A percentile compares a stretch with the other conserved stretches of the same genome.
Conservation (phyloP, 30 jellyfish, hydroid and myxozoan genomes). For the Cassiopea andromeda region DNA sequence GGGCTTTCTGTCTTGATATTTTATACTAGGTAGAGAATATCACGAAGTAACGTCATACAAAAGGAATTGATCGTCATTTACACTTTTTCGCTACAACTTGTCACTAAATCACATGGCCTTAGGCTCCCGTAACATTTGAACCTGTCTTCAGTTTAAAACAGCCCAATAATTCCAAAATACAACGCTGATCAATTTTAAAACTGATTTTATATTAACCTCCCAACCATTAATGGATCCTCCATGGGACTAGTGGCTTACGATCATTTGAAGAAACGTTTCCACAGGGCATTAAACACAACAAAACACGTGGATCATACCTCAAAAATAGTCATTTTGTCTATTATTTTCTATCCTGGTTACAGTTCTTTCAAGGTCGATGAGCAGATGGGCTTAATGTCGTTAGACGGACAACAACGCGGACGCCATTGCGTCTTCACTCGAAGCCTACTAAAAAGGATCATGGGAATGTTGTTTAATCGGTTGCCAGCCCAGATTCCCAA, state of each 20-base stretch:
- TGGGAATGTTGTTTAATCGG: background rate
- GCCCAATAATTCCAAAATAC: background rate
- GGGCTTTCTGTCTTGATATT: no score
- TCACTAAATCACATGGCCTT: no score
- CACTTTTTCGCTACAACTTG: no score
- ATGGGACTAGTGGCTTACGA: no score
- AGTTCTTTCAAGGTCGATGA: background rate
- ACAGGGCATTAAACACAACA: background rate
- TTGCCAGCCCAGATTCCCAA: background rate
- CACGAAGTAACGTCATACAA: no score
- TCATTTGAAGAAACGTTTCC: background rate
- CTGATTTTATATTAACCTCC: background rate
- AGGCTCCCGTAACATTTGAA: no score
- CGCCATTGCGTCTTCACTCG: conserved; percentile 6
- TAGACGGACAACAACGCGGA: background rate
- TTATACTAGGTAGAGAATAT: no score
- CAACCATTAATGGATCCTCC: background rate
- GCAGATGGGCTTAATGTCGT: background rate
- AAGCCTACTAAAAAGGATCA: background rate
- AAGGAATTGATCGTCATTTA: no score
- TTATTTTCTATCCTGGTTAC: background rate
- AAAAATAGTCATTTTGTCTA: background rate
- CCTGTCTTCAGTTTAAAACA: no score
- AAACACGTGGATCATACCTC: background rate
- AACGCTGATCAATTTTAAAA: background rate